A percentile compares a stretch with the other conserved stretches of the same genome.
phyloP scores from a whole-genome alignment of 35 echinoderm and acorn worm species.

The Amphiura filiformis region DNA sequence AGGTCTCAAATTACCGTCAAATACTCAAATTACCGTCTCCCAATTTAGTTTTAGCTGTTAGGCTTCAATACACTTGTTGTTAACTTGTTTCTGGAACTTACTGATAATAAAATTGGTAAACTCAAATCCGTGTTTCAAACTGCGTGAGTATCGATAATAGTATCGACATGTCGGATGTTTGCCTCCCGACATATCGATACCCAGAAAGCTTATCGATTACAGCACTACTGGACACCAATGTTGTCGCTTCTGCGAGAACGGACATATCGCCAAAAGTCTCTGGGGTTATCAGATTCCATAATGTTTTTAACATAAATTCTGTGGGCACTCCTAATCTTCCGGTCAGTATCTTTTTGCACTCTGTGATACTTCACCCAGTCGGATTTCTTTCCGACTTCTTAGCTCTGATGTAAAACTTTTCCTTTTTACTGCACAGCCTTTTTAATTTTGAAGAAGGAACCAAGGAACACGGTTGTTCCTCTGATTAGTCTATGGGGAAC shows the following conservation, averaged over 20 bases:
- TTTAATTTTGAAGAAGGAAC: slow-evolving; percentile 20
- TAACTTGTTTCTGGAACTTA: no score
- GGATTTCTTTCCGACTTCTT: slow-evolving; percentile 5
- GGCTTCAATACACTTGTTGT: no score
- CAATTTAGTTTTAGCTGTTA: no score
- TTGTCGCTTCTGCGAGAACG: slow-evolving; percentile 10
- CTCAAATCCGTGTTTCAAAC: no score
- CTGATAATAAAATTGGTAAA: no score
- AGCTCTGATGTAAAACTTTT: slow-evolving; percentile 25
- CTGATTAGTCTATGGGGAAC: background rate
- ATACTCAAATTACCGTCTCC: no score
- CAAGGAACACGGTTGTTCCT: background rate
- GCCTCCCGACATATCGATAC: no score
- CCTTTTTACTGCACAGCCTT: slow-evolving; percentile 14
- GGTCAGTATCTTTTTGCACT: background rate
- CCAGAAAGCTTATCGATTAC: no score
- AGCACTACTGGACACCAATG: no score
- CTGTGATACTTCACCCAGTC: slow-evolving; percentile 21
- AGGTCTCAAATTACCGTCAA: no score
- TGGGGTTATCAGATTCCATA: slow-evolving; percentile 5
- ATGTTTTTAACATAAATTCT: background rate
- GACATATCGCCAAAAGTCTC: slow-evolving; percentile 37
- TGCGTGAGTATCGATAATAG: no score
- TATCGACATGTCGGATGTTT: no score
- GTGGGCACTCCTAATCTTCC: background rate